phyloP scores from a whole-genome alignment of 2,113 vertebrate genomes.

The Alethe castanea region DNA sequence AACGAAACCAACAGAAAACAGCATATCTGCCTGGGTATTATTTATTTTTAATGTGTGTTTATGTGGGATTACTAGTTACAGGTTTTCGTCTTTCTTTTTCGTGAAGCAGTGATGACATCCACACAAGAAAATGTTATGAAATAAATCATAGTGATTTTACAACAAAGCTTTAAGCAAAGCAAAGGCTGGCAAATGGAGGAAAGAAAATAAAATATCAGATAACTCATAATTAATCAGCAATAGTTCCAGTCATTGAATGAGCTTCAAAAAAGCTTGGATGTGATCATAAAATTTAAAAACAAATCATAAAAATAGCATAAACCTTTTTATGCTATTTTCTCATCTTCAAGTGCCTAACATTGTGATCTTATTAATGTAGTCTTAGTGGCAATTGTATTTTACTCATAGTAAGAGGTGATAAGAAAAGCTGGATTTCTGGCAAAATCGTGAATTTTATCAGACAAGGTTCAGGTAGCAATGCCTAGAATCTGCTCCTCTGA shows the following conservation, averaged over 20 bases:
- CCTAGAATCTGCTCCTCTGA: not conserved
- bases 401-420: not conserved
- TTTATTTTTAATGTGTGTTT: not conserved
- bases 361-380: not conserved
- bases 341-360: not conserved
- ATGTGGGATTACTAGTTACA: not conserved
- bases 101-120: not conserved
- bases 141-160: not conserved
- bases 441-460: not conserved
- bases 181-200: not conserved
- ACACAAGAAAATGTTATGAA: not conserved
- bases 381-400: not conserved
- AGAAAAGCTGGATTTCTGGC: not conserved
- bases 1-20: not conserved
- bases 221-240: not conserved
- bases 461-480: not conserved
- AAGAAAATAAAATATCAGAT: not conserved
- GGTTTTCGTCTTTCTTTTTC: not conserved
- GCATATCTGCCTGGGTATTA: not conserved
- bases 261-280: not conserved
- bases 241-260: not conserved
- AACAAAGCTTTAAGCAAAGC: not conserved
- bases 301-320: not conserved
- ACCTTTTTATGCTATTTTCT: not conserved
- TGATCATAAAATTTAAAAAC: not conserved